Evolutionary conservation across 2,797 vertebrate species (phyloP).

Genomic region (Pseudochirops cupreus): DNA sequence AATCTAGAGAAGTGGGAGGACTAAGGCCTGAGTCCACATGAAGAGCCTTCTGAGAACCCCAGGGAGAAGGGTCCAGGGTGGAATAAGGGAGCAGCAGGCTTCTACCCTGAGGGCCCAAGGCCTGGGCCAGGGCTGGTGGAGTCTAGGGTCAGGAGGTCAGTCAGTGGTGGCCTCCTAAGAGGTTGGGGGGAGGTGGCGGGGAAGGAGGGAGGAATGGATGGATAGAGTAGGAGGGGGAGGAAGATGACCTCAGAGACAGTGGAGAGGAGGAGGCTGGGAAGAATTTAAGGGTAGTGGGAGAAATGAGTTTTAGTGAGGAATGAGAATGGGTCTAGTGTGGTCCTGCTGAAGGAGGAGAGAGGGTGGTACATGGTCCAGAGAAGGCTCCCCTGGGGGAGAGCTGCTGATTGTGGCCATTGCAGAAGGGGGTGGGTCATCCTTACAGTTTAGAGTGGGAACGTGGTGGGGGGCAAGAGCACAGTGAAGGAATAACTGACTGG

Average conservation of each 20-base stretch:
- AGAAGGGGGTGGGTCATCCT: not conserved
- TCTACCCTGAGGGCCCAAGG: too few species aligned
- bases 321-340: not conserved
- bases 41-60: not conserved
- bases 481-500: not conserved
- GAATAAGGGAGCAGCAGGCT: not conserved
- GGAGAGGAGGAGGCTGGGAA: not conserved
- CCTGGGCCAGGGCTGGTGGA: not conserved
- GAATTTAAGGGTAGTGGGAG: not conserved
- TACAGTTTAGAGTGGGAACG: not conserved
- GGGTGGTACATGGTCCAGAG: not conserved
- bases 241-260: not conserved
- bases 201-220: not conserved
- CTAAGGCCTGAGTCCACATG: not conserved
- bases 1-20: not conserved
- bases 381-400: too few species aligned
- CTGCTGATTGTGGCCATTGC: too few species aligned
- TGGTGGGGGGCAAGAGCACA: not conserved
- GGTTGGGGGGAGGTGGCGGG: slow-evolving; percentile 56
- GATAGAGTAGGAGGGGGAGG: not conserved
- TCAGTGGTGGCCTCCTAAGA: slow-evolving; percentile 44
- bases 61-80: not conserved
- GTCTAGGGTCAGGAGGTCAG: not conserved
- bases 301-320: not conserved
- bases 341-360: not conserved